Base-by-base conservation (phyloP, 2,113 vertebrate genomes). In the Danionella cerebrum region DNA sequence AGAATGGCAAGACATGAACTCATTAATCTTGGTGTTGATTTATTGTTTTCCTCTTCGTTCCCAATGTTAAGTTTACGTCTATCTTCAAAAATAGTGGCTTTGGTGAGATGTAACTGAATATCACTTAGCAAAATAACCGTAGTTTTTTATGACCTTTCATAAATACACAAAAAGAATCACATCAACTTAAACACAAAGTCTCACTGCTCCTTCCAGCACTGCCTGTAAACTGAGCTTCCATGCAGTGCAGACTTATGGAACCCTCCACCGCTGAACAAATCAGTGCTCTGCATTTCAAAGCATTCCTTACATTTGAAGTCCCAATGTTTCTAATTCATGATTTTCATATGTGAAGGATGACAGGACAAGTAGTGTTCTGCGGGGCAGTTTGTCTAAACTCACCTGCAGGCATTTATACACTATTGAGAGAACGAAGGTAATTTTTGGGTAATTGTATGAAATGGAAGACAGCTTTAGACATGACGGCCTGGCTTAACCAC, bases 331-430 rank as follows among this genome's bases (percentile, higher is more conserved):
- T 69, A 25, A 39, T 54, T 29, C 13, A 29, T 7, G 6, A 16
- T 29, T 29, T 69, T 69, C 5, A 85, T 86, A 83, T 83, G 72
- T 82, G 74, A 76, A 44, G 63, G 67, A 80, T 81, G 84, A 86
- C 81, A 74, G 80, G 62, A 67, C 73, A 48, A 24, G 67, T 76
- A 75, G 81, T 75, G 77, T 73, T 80, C 78, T 82, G 80, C 80
- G 81, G 87, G 75, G 18, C 75, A 59, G 38, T 51, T 48, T 63
- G 47, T 18, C 36, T 67, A 6, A 60, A 45, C 72, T 86, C 86
- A 87, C 86, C 81, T 86, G 84, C 82, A 85, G 84, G 78, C 82
- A 82, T 85, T 88, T 89, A 84, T 76, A 71, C 55, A 41, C 76
- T 67, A 82, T 88, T 85, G 62, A 85, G 81, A 71, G 80, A 86